Conservation (phyloP, 2,888 invertebrate species). For the Operophtera brumata region DNA sequence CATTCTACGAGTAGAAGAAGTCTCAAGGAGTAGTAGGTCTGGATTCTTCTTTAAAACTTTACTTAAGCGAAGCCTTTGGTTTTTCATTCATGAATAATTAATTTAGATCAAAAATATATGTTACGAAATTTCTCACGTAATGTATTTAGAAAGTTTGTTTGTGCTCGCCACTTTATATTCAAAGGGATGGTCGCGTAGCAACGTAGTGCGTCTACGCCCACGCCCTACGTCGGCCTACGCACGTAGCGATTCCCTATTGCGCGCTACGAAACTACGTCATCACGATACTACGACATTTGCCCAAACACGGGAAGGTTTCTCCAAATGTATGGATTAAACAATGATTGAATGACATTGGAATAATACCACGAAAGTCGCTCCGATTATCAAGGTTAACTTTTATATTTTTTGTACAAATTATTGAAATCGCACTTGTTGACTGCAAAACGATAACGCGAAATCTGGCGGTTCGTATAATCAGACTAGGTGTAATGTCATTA, state of each 20-base stretch:
- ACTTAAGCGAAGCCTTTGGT: slow-evolving; percentile 4
- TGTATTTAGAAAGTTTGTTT: slow-evolving; percentile 30
- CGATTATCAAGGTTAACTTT: slow-evolving; percentile 30
- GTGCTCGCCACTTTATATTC: slow-evolving; percentile 33
- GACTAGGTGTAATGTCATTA: slow-evolving; percentile 59
- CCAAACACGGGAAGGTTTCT: background rate
- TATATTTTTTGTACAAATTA: slow-evolving; percentile 29
- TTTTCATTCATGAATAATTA: slow-evolving; percentile 17
- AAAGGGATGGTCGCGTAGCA: slow-evolving; percentile 32
- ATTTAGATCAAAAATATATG: background rate
- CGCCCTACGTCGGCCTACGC: slow-evolving; percentile 37
- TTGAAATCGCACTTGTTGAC: slow-evolving; percentile 39
- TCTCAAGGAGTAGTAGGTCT: too few relatives aligned
- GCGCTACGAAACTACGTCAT: slow-evolving; percentile 35
- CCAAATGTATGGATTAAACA: background rate
- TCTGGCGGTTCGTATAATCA: slow-evolving; percentile 46
- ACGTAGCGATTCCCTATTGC: slow-evolving; percentile 37
- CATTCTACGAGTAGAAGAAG: background rate
- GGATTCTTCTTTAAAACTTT: background rate
- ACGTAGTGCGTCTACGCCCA: slow-evolving; percentile 35
- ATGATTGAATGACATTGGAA: slow-evolving; percentile 11
- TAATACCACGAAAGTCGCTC: slow-evolving; percentile 17
- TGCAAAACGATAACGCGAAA: slow-evolving; percentile 46
- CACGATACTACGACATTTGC: slow-evolving; percentile 32
- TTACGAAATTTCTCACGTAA: slow-evolving; percentile 10